Conservation (phyloP, 2,797 vertebrate genomes). For the Semotilus atromaculatus region DNA sequence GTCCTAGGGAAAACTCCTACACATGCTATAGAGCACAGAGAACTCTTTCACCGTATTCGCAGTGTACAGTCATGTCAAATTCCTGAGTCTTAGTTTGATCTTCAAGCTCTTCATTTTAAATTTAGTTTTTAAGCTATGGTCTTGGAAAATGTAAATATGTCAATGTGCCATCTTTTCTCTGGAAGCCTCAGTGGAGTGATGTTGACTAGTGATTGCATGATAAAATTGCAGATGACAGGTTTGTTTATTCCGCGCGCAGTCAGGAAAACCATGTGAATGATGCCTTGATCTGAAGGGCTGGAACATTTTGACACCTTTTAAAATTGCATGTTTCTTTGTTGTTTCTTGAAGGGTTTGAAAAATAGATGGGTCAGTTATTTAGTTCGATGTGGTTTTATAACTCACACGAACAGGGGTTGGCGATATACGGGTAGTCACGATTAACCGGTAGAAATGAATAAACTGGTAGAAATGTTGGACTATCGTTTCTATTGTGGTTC, state of each 20-base stretch:
- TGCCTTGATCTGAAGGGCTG: conserved; percentile 17
- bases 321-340: not conserved
- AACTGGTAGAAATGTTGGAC: too few species aligned
- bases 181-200: conserved; percentile 17
- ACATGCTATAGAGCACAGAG: not conserved
- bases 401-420: not conserved
- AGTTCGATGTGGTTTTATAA: not conserved
- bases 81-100: not conserved
- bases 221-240: conserved; percentile 42
- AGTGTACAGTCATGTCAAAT: conserved; percentile 16
- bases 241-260: conserved; percentile 29
- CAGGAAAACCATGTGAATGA: conserved; percentile 17
- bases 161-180: not conserved
- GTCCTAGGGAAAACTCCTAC: conserved; percentile 7
- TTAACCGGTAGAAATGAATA: not conserved
- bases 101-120: conserved; percentile 15
- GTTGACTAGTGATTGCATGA: conserved; percentile 36
- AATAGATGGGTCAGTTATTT: conserved; percentile 8
- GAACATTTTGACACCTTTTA: not conserved
- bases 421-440: not conserved
- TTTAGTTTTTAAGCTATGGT: not conserved
- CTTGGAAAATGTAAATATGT: conserved; percentile 33
- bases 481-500: not conserved
- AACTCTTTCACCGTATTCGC: conserved; percentile 23
- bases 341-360: conserved; percentile 2